Percentiles rank a stretch among this genome's conserved stretches.
Evolutionary conservation across 53 echinoderm and acorn worm genomes (phyloP).

Genomic region (Pentamera pediparva): DNA sequence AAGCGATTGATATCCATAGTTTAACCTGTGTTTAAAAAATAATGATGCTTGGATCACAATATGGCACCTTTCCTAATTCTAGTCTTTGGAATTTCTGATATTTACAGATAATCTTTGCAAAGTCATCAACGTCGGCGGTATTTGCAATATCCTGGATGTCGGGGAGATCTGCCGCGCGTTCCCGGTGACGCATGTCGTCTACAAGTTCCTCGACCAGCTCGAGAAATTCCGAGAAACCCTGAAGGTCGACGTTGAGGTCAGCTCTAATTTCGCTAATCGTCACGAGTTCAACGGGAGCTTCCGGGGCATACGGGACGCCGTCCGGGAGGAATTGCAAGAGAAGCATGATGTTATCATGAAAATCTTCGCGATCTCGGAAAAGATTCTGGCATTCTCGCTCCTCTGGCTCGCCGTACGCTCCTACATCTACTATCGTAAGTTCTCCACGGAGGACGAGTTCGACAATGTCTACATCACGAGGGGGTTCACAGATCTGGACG

Average conservation of each 20-base stretch:
- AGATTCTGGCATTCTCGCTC: conserved; percentile 68
- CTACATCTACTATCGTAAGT: conserved; percentile 64
- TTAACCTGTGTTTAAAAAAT: too few relatives aligned
- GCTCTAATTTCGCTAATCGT: conserved; percentile 51
- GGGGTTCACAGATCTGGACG: conserved; percentile 60
- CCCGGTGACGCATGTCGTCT: conserved; percentile 28
- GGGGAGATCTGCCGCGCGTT: conserved; percentile 45
- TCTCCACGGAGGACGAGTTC: conserved; percentile 64
- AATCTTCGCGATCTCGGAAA: conserved; percentile 54
- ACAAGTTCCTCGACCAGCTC: conserved; percentile 12
- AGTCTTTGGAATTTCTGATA: too few relatives aligned
- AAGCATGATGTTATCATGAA: conserved; percentile 39
- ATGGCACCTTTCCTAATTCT: too few relatives aligned
- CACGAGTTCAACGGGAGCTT: conserved; percentile 48
- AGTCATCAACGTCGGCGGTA: conserved; percentile 36
- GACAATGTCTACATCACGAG: conserved; percentile 76
- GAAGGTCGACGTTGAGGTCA: conserved; percentile 57
- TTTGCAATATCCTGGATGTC: conserved; percentile 44
- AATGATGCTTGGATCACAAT: too few relatives aligned
- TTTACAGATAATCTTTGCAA: conserved; percentile 55
- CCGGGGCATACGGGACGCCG: conserved; percentile 53
- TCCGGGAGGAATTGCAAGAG: conserved; percentile 51
- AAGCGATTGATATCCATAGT: too few relatives aligned
- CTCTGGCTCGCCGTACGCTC: conserved; percentile 50
- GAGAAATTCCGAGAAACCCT: conserved; percentile 36